These are phyloP conservation scores for Aythya baeri DNA, from an alignment of 2,113 vertebrate genomes.

Conservation along the genomic window DNA sequence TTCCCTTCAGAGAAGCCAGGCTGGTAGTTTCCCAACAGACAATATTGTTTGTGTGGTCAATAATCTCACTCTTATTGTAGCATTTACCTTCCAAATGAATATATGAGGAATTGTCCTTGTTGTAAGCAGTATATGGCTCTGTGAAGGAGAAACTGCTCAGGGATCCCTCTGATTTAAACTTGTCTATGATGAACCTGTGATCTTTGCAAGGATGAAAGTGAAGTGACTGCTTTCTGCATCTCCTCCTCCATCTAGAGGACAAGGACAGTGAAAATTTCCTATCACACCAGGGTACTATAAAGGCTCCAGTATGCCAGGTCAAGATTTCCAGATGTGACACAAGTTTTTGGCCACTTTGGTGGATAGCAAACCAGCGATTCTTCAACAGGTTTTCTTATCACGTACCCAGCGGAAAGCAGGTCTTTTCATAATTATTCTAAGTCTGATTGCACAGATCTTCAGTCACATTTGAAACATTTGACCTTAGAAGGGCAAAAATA, in stretches of 20 bases:
- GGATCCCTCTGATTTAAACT: not conserved
- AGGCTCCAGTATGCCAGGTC: not conserved
- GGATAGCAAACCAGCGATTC: not conserved
- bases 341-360: not conserved
- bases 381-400: not conserved
- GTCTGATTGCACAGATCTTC: not conserved
- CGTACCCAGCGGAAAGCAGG: not conserved
- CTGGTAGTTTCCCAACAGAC: not conserved
- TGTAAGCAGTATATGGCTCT: not conserved
- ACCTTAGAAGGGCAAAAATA: not conserved
- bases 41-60: not conserved
- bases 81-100: not conserved
- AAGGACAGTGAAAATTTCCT: not conserved
- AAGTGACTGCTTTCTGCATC: not conserved
- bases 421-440: not conserved
- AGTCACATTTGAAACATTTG: not conserved
- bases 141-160: not conserved
- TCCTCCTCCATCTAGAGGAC: not conserved
- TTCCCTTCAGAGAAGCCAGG: not conserved
- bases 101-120: not conserved
- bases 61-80: not conserved
- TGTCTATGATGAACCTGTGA: not conserved
- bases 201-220: not conserved
- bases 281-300: accelerated
- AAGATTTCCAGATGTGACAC: not conserved